Base-by-base conservation (phyloP, 2,888 invertebrate species). In the Helleia helle region DNA sequence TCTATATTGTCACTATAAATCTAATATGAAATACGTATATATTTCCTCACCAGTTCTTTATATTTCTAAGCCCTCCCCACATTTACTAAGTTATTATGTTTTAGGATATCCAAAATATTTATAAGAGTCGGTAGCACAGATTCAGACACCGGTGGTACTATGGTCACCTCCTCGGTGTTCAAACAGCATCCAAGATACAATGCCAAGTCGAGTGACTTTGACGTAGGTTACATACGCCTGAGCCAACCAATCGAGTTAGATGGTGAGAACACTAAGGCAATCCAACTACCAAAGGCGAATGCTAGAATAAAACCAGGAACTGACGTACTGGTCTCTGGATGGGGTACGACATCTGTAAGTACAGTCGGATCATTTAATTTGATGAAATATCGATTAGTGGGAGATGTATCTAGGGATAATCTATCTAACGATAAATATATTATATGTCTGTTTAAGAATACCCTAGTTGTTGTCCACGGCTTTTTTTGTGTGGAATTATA, bases 71-170 rank as follows among this genome's bases (percentile, higher is more conserved):
- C n/a, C n/a, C n/a, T n/a, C n/a, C n/a, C n/a, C n/a, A n/a, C n/a
- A n/a, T n/a, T n/a, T n/a, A n/a, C n/a, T n/a, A n/a, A n/a, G n/a
- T 18, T 18, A 4, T 18, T 18, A n/a, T 12, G 43, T 65, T 62
- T 3, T 56, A 76, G 79, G 0, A 62, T 68, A 0, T 17, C 46
- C 39, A 46, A 43, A 40, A 62, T 52, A 0, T 54, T 46, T 8
- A 56, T 85, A 1, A 66, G 85, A 38, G 71, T 74, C 14, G 87
- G 86, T 0, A 81, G 83, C 37, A 59, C 71, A 0, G 38, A 61
- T 2, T 46, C 70, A 1, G 48, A 65, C 4, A 50, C 44, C 1
- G 86, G 81, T 1, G 87, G 87, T 0, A 51, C 42, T 0, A 26
- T 62, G 40, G 83, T 86, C 40, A 49, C 57, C 1, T 59, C 84